Evolutionary conservation across 2,113 vertebrate species (phyloP).

Genomic region (Phaethon lepturus): DNA sequence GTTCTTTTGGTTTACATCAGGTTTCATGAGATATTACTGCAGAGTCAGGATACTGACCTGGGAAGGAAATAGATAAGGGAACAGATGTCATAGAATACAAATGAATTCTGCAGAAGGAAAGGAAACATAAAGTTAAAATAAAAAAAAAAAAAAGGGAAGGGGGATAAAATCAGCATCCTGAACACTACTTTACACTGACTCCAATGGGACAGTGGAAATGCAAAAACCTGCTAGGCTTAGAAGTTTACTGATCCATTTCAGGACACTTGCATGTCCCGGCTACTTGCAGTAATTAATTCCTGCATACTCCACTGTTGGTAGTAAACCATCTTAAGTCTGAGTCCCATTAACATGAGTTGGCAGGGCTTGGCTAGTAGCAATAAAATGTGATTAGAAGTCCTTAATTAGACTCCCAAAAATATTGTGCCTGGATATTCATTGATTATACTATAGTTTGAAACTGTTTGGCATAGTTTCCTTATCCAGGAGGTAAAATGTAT

Average conservation of each 20-base stretch:
- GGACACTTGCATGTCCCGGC: background rate
- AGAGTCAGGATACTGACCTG: background rate
- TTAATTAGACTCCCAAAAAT: background rate
- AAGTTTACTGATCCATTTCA: background rate
- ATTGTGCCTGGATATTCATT: background rate
- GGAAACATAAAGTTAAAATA: background rate
- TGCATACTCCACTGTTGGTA: background rate
- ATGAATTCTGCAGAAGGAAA: background rate
- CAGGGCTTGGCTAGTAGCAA: background rate
- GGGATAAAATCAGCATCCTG: background rate
- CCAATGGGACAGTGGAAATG: background rate
- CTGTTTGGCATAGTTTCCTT: background rate
- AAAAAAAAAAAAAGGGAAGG: background rate
- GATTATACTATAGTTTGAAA: background rate
- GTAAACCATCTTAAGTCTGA: background rate
- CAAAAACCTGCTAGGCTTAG: background rate
- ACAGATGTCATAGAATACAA: background rate
- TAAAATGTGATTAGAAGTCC: background rate
- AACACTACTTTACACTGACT: background rate
- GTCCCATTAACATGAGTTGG: background rate
- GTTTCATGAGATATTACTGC: background rate
- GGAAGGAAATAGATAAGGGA: background rate
- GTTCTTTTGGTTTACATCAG: background rate
- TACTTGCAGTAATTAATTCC: background rate
- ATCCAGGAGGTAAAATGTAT: background rate